Conservation (phyloP, 2,888 invertebrate species). For the Polyploca ridens region DNA sequence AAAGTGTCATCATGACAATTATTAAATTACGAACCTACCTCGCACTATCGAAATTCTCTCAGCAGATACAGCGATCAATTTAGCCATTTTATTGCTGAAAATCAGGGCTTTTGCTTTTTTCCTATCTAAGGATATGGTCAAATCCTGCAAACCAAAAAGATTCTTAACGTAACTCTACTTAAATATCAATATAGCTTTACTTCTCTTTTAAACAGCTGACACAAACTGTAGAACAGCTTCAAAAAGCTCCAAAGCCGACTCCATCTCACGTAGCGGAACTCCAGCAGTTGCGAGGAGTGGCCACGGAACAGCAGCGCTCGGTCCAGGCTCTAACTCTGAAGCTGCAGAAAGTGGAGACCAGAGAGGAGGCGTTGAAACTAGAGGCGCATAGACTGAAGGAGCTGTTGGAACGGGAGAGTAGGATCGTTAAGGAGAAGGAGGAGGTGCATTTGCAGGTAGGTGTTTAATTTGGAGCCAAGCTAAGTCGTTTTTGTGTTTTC, state of each 20-base stretch:
- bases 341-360: slow-evolving; percentile 75
- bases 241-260: slow-evolving; percentile 53
- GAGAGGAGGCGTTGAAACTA: slow-evolving; percentile 79
- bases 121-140: too few species aligned
- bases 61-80: too few species aligned
- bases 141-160: too few species aligned
- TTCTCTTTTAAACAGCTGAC: slow-evolving; percentile 51
- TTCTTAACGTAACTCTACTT: too few species aligned
- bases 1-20: too few species aligned
- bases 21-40: too few species aligned
- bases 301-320: slow-evolving; percentile 84
- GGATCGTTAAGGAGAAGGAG: slow-evolving; percentile 65
- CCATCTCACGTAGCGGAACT: slow-evolving; percentile 67
- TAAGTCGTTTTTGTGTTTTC: too few species aligned
- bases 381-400: slow-evolving; percentile 74
- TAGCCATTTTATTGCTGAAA: too few species aligned
- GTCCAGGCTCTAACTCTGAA: slow-evolving; percentile 82
- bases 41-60: too few species aligned
- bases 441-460: slow-evolving; percentile 62
- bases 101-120: too few species aligned
- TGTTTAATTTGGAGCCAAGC: too few species aligned
- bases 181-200: not conserved
- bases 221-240: slow-evolving; percentile 59
- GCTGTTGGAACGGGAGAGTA: slow-evolving; percentile 77
- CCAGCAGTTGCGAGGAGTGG: slow-evolving; percentile 75